These are phyloP conservation scores for Terebella lapidaria DNA, from an alignment of 2,888 invertebrate species.

Conservation along the genomic window DNA sequence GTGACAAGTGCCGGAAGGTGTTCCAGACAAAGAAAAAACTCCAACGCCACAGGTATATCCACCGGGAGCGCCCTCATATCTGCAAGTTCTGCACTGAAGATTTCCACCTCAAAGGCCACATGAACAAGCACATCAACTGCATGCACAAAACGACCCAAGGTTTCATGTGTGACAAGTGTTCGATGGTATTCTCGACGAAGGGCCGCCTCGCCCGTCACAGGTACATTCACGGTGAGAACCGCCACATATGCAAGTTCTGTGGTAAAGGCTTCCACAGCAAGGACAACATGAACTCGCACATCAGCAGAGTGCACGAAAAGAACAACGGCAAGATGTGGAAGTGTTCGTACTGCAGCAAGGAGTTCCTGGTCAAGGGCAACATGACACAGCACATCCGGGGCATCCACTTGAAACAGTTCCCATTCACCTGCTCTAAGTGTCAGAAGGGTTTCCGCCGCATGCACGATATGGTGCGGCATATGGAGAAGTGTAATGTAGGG, in stretches of 20 bases:
- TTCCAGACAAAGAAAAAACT: slow-evolving; percentile 17
- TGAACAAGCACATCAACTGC: slow-evolving; percentile 22
- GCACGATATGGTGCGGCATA: slow-evolving; percentile 13
- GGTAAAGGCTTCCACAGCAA: slow-evolving; percentile 21
- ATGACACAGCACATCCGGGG: slow-evolving; percentile 20
- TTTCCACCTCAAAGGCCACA: slow-evolving; percentile 22
- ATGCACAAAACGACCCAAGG: slow-evolving; percentile 16
- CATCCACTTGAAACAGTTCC: slow-evolving; percentile 18
- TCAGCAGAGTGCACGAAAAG: slow-evolving; percentile 19
- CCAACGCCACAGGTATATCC: slow-evolving; percentile 17
- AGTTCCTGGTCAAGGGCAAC: slow-evolving; percentile 21
- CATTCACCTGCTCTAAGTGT: slow-evolving; percentile 17
- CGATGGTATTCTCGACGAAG: slow-evolving; percentile 16
- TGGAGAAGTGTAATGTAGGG: slow-evolving; percentile 7
- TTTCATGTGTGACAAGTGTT: slow-evolving; percentile 14
- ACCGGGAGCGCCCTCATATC: slow-evolving; percentile 14
- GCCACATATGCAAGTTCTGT: slow-evolving; percentile 15
- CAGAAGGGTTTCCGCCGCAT: slow-evolving; percentile 15
- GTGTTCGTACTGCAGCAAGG: slow-evolving; percentile 17
- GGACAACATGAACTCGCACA: slow-evolving; percentile 23
- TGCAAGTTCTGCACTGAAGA: slow-evolving; percentile 18
- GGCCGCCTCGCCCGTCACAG: slow-evolving; percentile 16
- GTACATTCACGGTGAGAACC: slow-evolving; percentile 18
- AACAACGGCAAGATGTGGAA: slow-evolving; percentile 4
- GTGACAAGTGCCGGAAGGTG: slow-evolving; percentile 16